phyloP scores from a whole-genome alignment of 2,888 invertebrate species.

The Amphimallon solstitiale region DNA sequence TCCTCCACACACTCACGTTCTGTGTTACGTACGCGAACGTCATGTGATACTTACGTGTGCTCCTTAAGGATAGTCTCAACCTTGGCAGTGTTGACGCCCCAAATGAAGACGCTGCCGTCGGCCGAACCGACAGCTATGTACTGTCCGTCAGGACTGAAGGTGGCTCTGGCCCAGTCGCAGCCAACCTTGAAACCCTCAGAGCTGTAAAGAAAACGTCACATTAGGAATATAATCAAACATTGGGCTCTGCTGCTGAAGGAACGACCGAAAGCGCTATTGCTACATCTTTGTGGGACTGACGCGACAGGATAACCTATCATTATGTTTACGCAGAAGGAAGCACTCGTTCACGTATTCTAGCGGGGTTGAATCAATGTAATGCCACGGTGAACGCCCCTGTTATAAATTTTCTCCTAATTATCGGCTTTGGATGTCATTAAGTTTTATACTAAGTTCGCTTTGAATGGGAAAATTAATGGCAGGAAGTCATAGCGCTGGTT shows the following conservation, averaged over 20 bases:
- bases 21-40: constrained; percentile 3
- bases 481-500: constrained; percentile 6
- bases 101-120: constrained; percentile 92
- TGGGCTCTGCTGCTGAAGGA: constrained; percentile 4
- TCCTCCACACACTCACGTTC: not conserved
- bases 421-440: not conserved
- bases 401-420: constrained; percentile 14
- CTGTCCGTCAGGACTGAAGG: constrained; percentile 90
- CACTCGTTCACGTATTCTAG: too few relatives aligned
- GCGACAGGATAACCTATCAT: constrained; percentile 6
- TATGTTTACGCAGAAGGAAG: constrained; percentile 5
- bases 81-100: constrained; percentile 83
- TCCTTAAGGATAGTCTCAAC: constrained; percentile 84
- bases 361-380: not conserved
- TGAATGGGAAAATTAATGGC: not conserved
- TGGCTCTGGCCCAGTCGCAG: constrained; percentile 93
- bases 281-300: not conserved
- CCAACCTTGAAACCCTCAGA: constrained; percentile 95
- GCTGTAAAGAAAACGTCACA: constrained; percentile 67
- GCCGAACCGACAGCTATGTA: constrained; percentile 91
- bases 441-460: constrained; percentile 1
- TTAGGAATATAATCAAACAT: constrained; percentile 27
- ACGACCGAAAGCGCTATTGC: constrained; percentile 6
- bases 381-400: not conserved
- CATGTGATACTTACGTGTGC: constrained; percentile 74